phyloP scores from a whole-genome alignment of 2,113 vertebrate species.

The Silurus glanis region DNA sequence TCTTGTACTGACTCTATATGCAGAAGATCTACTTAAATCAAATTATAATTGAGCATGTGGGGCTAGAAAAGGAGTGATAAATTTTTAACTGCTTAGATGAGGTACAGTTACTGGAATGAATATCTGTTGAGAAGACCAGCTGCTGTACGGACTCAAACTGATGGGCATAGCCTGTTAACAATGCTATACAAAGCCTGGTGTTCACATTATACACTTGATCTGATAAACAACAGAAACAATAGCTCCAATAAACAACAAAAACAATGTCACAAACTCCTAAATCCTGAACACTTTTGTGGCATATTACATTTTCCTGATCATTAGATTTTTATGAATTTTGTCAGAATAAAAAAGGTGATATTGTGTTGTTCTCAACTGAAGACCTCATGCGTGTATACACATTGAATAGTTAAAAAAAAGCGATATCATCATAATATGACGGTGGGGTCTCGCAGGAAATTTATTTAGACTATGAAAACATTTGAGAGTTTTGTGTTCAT shows the following conservation, averaged over 20 bases:
- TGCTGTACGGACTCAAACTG: constrained; percentile 42
- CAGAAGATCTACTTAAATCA: constrained; percentile 44
- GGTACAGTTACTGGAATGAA: constrained; percentile 45
- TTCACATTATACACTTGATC: not conserved
- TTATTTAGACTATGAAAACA: not conserved
- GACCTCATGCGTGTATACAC: not conserved
- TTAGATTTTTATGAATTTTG: not conserved
- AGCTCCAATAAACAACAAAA: not conserved
- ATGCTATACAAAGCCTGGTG: not conserved
- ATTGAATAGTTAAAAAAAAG: not conserved
- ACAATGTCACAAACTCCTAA: not conserved
- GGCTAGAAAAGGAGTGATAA: constrained; percentile 45
- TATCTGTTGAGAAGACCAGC: constrained; percentile 37
- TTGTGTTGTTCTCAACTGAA: not conserved
- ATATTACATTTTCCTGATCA: not conserved
- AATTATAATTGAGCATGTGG: constrained; percentile 33
- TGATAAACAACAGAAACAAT: not conserved
- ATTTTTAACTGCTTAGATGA: constrained; percentile 48
- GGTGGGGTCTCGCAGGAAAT: not conserved
- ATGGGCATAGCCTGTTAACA: constrained; percentile 21
- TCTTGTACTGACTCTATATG: constrained; percentile 21
- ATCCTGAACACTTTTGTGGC: not conserved
- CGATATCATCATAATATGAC: not conserved
- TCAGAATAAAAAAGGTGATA: not conserved
- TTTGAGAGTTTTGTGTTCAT: not conserved